Base-by-base conservation (phyloP, 1,140 invertebrate species). In the Olivierus martensii region DNA sequence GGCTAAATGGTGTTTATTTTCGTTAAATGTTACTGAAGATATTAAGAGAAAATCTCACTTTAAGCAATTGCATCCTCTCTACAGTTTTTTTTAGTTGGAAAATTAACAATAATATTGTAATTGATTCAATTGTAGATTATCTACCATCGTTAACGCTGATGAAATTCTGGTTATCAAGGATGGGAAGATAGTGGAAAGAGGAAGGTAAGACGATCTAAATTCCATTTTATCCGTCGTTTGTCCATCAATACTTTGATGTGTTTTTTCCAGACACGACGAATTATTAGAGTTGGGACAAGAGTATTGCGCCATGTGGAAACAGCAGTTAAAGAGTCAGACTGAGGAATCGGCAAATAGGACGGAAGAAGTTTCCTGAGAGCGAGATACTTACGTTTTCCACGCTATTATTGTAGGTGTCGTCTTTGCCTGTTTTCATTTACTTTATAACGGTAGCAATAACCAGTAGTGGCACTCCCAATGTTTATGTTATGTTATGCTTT, bases 131-230 rank as follows among this genome's bases (percentile, higher is more conserved):
- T 42, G 7, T 54, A 61, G 72, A 37, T 69, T 95, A 17, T 94
- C 89, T 0, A 96, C 91, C 0, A 80, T 96, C 55, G 87, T 94
- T 59, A 82, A 94, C 66, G 87, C 87, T 0, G 85, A 95, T 71
- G 82, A 89, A 68, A 95, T 95, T 59, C 68, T 94, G 2, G 90
- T 95, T 0, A 68, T 95, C 3, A 81, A 83, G 63, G 84, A 93
- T 2, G 91, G 91, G 10, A 78, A 82, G 69, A 90, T 96, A 58
- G 77, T 87, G n/a, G 91, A 96, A 69, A 74, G 85, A 38, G 92
- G 91, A 70, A 84, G 75, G 81, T 83, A 68, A 74, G 75, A 28
- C 28, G 9, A 28, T 28, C 9, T 28, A 6, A 9, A 14, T 51
- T 14, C 3, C 6, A 21, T 44, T 42, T 12, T 37, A 11, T 48